Evolutionary conservation across 37 sponge, comb jelly and placozoan species (phyloP).

Genomic region (Beroe forskalii): DNA sequence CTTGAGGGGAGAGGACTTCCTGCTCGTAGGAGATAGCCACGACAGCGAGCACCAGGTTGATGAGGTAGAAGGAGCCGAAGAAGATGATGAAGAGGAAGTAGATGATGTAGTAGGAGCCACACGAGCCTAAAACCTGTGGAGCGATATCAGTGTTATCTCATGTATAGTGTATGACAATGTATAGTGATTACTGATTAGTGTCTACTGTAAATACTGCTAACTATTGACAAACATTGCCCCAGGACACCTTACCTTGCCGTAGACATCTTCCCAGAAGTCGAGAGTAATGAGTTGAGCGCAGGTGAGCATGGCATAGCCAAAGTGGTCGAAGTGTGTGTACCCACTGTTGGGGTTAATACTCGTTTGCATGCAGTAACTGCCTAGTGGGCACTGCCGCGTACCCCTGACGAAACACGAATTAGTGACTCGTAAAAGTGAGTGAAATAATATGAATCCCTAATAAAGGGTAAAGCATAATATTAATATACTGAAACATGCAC

Average conservation of each 20-base stretch:
- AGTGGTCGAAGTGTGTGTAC: constrained; percentile 31
- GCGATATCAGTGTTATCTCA: too few species aligned
- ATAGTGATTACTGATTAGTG: too few species aligned
- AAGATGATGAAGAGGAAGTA: constrained; percentile 67
- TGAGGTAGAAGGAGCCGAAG: constrained; percentile 66
- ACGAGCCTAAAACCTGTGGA: constrained; percentile 62
- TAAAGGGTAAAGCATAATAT: too few species aligned
- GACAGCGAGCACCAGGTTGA: constrained; percentile 67
- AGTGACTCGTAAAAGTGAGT: too few species aligned
- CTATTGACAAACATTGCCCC: too few species aligned
- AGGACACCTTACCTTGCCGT: constrained; percentile 64
- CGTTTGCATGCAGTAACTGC: neutral
- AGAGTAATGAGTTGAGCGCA: constrained; percentile 67
- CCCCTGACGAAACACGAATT: constrained; percentile 44
- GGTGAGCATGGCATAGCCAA: constrained; percentile 53
- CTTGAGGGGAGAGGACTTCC: constrained; percentile 50
- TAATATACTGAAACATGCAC: neutral
- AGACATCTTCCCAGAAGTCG: constrained; percentile 69
- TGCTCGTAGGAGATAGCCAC: constrained; percentile 66
- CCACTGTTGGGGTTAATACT: constrained; percentile 12
- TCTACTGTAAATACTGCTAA: too few species aligned
- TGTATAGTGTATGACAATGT: too few species aligned
- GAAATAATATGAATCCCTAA: too few species aligned
- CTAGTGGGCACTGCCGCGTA: constrained; percentile 47
- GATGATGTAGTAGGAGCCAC: constrained; percentile 33